Base-by-base conservation (phyloP, 1,140 invertebrate genomes). In the Rhyacophila brunnea region DNA sequence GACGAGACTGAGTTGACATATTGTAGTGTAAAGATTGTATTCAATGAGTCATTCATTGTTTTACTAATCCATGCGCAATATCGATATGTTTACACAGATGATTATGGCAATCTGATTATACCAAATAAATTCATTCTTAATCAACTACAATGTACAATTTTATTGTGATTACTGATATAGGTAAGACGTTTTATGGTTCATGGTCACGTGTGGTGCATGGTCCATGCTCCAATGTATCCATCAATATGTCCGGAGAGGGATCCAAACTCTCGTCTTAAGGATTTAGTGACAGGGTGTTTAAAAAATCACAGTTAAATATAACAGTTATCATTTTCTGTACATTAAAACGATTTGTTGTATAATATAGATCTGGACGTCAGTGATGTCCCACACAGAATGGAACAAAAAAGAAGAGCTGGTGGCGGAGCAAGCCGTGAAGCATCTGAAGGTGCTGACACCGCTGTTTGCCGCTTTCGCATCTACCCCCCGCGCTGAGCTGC, bases 351-450 rank as follows among this genome's bases (percentile, higher is more conserved):
- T n/a, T 48, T 11, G 59, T 64, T 66, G 13, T n/a, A n/a, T n/a
- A n/a, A n/a, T n/a, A n/a, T n/a, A 89, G 86, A 87, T 96, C 68
- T 98, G 95, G 95, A 87, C 85, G 64, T 92, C 90, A 58, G 87
- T 98, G 64, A 98, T 98, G 95, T 85, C 86, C 51, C 87, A 91
- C 66, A 91, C 92, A 38, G 95, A 98, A 79, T 98, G 95, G 95
- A 98, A 96, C 77, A 98, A 98, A 78, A 97, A 97, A 75, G 95
- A 97, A 79, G 95, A 98, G 75, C 78, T 98, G 57, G 86, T 97
- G 58, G 93, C 93, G 60, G 94, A 96, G 71, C 95, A 96, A 78
- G 93, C 93, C 40, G 81, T 96, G 14, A 93, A 94, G 74, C 92
- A 96, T 78, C 78, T 96, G 58, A 89, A 90, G 66, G 82, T 83